Conservation (phyloP, 2,888 invertebrate species). For the Mimas tiliae region DNA sequence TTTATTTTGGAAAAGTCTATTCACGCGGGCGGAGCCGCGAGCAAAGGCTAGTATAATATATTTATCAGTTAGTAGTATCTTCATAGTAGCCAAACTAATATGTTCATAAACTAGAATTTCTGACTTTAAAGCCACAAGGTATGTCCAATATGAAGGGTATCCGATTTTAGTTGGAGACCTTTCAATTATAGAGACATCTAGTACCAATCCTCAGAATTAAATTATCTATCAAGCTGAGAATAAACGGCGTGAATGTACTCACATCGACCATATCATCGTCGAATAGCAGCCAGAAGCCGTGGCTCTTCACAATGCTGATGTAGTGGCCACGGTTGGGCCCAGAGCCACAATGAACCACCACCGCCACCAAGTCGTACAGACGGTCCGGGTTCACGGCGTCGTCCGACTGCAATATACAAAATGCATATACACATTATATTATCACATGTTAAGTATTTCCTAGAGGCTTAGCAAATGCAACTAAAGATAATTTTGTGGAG, state of each 20-base stretch:
- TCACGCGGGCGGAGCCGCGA: too few species aligned
- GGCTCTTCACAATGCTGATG: slow-evolving; percentile 99
- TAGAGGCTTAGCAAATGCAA: too few species aligned
- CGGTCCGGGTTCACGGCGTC: slow-evolving; percentile 99
- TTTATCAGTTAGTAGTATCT: too few species aligned
- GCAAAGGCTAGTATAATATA: too few species aligned
- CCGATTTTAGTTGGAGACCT: too few species aligned
- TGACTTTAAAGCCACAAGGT: too few species aligned
- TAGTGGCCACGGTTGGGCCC: slow-evolving; percentile 99
- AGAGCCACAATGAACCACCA: slow-evolving; percentile 99
- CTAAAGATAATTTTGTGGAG: too few species aligned
- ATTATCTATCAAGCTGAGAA: too few species aligned
- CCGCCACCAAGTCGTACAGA: slow-evolving; percentile 98
- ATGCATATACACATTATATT: neutral
- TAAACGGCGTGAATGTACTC: slow-evolving; percentile 77
- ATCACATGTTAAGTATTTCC: too few species aligned
- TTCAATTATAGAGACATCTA: neutral
- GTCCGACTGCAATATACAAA: slow-evolving; percentile 89
- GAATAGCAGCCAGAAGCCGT: slow-evolving; percentile 99
- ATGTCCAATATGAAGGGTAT: neutral
- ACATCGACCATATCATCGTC: slow-evolving; percentile 99
- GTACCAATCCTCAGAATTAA: neutral
- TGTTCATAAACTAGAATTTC: too few species aligned
- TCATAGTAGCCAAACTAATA: too few species aligned
- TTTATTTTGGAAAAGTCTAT: too few species aligned